Percentiles rank a stretch among this genome's conserved stretches.
Conservation (phyloP, 2,113 vertebrate genomes). For the Dicaeum eximium region DNA sequence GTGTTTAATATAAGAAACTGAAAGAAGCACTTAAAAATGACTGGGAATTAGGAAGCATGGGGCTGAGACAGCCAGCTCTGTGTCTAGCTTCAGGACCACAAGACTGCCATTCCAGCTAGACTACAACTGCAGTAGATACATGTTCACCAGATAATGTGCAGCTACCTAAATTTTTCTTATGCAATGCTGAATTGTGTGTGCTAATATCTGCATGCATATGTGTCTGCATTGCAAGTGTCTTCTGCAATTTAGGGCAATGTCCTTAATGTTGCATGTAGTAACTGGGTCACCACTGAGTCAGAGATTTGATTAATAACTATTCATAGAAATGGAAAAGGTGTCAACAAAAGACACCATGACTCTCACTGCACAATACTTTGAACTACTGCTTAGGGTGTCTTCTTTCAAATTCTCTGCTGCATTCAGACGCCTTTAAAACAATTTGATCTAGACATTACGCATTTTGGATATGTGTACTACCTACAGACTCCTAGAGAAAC, state of each 20-base stretch:
- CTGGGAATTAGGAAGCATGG: neutral
- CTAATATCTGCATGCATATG: neutral
- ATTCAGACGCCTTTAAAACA: neutral
- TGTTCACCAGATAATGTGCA: neutral
- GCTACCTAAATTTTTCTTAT: neutral
- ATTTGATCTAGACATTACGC: neutral
- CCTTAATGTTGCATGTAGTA: neutral
- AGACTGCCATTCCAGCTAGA: neutral
- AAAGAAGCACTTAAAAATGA: neutral
- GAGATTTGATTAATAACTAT: neutral
- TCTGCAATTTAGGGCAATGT: neutral
- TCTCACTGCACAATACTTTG: neutral
- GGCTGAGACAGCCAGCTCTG: neutral
- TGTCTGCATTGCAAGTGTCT: neutral
- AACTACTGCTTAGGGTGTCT: neutral
- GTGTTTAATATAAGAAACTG: neutral
- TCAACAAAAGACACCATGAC: neutral
- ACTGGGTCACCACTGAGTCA: neutral
- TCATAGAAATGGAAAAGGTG: neutral
- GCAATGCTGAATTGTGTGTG: neutral
- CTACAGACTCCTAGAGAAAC: neutral
- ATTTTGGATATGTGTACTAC: neutral
- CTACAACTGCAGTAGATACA: no score
- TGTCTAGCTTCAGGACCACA: neutral
- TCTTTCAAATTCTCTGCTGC: neutral